Evolutionary conservation across 2,797 vertebrate species (phyloP).

Genomic region (Malurus leucopterus): DNA sequence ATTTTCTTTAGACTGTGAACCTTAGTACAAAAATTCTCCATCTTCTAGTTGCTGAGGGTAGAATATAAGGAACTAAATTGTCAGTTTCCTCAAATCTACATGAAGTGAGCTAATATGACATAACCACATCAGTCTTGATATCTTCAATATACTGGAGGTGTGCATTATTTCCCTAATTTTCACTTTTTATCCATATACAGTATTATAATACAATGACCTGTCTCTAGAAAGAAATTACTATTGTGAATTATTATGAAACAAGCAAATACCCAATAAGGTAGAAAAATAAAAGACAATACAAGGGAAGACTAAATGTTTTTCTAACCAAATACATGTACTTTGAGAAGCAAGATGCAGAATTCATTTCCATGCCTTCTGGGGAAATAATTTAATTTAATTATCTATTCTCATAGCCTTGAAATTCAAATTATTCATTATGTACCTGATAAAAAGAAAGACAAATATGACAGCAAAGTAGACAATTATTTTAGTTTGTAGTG

Average conservation of each 20-base stretch:
- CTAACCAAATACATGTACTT: not conserved
- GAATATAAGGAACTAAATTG: not conserved
- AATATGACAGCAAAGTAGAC: not conserved
- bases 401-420: not conserved
- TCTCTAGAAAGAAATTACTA: not conserved
- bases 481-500: not conserved
- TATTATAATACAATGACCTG: not conserved
- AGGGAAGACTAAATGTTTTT: not conserved
- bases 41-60: not conserved
- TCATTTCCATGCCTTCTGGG: not conserved
- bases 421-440: not conserved
- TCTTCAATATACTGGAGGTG: not conserved
- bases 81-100: not conserved
- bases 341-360: not conserved
- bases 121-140: not conserved
- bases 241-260: not conserved
- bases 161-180: not conserved
- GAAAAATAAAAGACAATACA: not conserved
- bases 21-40: not conserved
- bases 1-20: not conserved
- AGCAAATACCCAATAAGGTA: not conserved
- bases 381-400: not conserved
- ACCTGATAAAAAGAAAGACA: not conserved
- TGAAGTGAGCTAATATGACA: not conserved
- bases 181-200: not conserved